A percentile compares a stretch with the other conserved stretches of the same genome.
Conservation (phyloP, 2,797 vertebrate genomes). For the Cyclopterus lumpus region DNA sequence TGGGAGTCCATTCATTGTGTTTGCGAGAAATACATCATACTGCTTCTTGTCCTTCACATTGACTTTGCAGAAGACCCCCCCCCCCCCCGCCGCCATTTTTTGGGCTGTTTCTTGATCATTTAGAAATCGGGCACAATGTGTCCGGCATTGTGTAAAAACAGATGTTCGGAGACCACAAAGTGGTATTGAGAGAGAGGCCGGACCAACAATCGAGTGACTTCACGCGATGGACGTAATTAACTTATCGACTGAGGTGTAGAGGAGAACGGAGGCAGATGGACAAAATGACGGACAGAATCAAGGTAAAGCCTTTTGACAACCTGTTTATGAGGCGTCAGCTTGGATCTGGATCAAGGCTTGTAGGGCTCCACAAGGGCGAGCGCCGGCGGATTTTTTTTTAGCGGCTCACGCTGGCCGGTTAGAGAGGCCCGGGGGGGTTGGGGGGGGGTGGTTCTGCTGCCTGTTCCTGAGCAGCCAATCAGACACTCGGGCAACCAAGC, state of each 20-base stretch:
- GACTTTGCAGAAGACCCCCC: neutral
- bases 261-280: conserved; percentile 65
- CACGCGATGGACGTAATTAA: conserved; percentile 69
- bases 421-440: neutral
- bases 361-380: conserved; percentile 52
- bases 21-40: conserved; percentile 7
- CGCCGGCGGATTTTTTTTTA: conserved; percentile 35
- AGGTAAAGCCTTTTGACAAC: conserved; percentile 81
- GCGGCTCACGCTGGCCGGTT: conserved; percentile 31
- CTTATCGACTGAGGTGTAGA: conserved; percentile 68
- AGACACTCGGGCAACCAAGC: neutral
- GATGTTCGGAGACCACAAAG: conserved; percentile 22
- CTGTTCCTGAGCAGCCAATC: conserved; percentile 20
- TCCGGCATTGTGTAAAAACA: conserved; percentile 26
- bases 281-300: conserved; percentile 77
- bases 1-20: conserved; percentile 2
- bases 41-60: conserved; percentile 6
- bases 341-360: conserved; percentile 74
- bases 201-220: conserved; percentile 34
- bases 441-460: conserved; percentile 13
- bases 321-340: conserved; percentile 82
- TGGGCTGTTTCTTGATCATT: conserved; percentile 8
- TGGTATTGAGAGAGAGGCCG: conserved; percentile 6
- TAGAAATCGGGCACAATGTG: conserved; percentile 10
- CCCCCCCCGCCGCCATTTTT: neutral